Base-by-base conservation (phyloP, 2,113 vertebrate species). In the Picathartes gymnocephalus region DNA sequence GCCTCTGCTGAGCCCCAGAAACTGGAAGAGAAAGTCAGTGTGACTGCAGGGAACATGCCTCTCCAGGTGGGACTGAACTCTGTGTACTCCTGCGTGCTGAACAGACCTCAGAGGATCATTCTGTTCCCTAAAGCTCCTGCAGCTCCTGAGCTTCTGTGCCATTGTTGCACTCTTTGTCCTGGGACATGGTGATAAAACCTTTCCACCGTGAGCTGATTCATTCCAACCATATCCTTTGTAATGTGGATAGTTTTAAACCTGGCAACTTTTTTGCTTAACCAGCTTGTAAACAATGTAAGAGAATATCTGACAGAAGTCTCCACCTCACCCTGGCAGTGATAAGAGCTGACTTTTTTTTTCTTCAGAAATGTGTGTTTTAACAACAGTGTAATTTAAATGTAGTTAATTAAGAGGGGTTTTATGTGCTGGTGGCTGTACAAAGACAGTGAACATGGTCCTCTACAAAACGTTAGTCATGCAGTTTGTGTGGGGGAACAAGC, bases 11-110 rank as follows among this genome's bases (percentile, higher is more conserved):
- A 98, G 80, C 99, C 99, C 2, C 98, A 99, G 97, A 99, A 98
- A 83, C 96, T 99, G 14, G 98, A 93, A 31, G 98, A 98, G 68
- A 98, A 97, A 94, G 88, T 96, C 30, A 97, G 87, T 11, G 89
- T 97, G 90, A 98, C 98, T 12, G 94, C 98, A 27, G 97, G 98
- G 60, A 98, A 98, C 93, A 99, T 99, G 98, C 98, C 97, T 45
- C 97, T 98, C 64, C 97, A 98, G 99, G 99, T 99, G 83, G 86
- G 93, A 1, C 61, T 44, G 44, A 2, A 1, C 39, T 61, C 5
- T 39, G 37, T 56, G 58, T 48, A 5, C 14, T 45, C 42, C 51
- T 60, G 45, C 81, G 60, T 3, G 2, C 62, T 23, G n/a, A 65
- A 3, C 35, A 15, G 24, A n/a, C 51, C 74, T 19, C 62, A 28